Conservation (phyloP, 2,113 vertebrate genomes). For the Xiphorhynchus elegans region DNA sequence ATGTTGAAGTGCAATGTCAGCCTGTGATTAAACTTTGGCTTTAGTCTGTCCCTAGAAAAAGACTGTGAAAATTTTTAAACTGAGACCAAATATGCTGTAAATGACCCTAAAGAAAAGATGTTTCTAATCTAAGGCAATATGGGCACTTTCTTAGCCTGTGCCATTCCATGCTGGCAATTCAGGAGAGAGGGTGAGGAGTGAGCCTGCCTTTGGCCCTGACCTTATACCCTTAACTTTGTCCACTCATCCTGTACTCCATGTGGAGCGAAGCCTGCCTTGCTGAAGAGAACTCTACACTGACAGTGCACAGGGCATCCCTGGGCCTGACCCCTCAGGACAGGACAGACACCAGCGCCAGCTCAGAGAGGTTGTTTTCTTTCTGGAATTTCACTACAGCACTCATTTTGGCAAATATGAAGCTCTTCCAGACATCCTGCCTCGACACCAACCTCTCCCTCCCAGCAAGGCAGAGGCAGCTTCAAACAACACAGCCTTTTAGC, state of each 20-base stretch:
- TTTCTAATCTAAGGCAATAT: background rate
- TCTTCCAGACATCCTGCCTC: background rate
- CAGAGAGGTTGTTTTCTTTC: background rate
- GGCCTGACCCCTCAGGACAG: background rate
- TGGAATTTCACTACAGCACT: background rate
- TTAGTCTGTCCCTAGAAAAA: background rate
- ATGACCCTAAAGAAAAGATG: background rate
- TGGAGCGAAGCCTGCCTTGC: accelerated
- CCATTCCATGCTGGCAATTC: background rate
- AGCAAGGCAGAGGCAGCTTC: background rate
- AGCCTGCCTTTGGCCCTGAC: background rate
- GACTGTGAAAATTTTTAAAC: background rate
- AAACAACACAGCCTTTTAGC: background rate
- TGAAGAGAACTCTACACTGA: background rate
- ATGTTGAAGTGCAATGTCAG: background rate
- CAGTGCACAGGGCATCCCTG: background rate
- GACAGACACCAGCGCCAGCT: background rate
- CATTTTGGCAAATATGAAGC: background rate
- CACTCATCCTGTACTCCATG: background rate
- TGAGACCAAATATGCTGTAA: background rate
- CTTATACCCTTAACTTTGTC: background rate
- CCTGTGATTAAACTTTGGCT: background rate
- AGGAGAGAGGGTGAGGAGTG: background rate
- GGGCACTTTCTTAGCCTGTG: background rate
- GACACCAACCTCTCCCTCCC: background rate